Evolutionary conservation across 1,140 invertebrate species (phyloP).

Genomic region (Papilio helenus): DNA sequence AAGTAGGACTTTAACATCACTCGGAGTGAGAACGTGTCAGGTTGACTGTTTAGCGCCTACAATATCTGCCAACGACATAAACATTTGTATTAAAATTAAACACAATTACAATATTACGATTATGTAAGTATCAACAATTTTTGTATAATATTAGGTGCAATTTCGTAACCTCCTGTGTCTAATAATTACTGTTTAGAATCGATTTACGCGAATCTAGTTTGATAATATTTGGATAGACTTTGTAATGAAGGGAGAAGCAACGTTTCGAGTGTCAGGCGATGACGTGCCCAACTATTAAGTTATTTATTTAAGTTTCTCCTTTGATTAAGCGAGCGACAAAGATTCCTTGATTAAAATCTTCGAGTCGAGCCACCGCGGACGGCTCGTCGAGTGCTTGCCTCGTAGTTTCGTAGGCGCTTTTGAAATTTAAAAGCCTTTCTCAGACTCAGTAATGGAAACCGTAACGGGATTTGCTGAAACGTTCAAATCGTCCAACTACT

Average conservation of each 20-base stretch:
- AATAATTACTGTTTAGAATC: not conserved
- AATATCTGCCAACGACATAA: not conserved
- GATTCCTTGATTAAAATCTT: slow-evolving; percentile 63
- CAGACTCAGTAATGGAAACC: slow-evolving; percentile 43
- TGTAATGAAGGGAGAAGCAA: slow-evolving; percentile 30
- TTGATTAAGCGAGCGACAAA: slow-evolving; percentile 57
- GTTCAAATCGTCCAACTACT: slow-evolving; percentile 36
- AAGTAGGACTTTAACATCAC: not conserved
- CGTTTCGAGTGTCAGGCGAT: slow-evolving; percentile 41
- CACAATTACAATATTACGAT: not conserved
- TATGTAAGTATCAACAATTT: not conserved
- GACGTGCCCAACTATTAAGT: slow-evolving; percentile 51
- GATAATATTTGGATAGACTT: slow-evolving; percentile 11
- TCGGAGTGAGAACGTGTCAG: not conserved
- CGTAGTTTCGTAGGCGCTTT: slow-evolving; percentile 48
- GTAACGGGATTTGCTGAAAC: slow-evolving; percentile 41
- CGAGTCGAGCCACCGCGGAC: slow-evolving; percentile 49
- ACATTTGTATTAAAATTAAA: not conserved
- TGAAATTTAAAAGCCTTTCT: slow-evolving; percentile 54
- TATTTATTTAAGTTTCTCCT: slow-evolving; percentile 58
- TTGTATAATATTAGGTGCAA: not conserved
- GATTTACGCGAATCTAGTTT: not conserved
- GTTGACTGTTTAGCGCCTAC: not conserved
- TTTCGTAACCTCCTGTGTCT: not conserved
- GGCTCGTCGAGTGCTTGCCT: slow-evolving; percentile 48